phyloP scores from a whole-genome alignment of 2,888 invertebrate genomes.

The Agriotes lineatus region DNA sequence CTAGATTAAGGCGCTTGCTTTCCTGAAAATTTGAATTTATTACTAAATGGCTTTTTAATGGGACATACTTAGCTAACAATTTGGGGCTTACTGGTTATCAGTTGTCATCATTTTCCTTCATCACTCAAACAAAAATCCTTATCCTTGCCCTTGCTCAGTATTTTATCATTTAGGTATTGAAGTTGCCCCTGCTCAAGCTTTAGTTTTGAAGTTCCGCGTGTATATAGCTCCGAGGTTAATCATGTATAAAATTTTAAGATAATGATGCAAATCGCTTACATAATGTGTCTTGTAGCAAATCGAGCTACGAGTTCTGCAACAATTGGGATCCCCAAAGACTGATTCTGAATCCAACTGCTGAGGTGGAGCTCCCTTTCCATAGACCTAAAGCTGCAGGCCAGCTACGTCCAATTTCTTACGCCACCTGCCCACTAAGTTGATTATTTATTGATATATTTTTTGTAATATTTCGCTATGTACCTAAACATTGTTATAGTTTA shows the following conservation, averaged over 20 bases:
- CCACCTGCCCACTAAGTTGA: slow-evolving; percentile 37
- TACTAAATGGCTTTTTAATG: too few species aligned
- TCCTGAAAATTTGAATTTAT: too few species aligned
- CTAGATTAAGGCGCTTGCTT: too few species aligned
- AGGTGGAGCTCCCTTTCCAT: slow-evolving; percentile 29
- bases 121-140: too few species aligned
- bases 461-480: slow-evolving; percentile 51
- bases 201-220: too few species aligned
- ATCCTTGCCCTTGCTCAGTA: too few species aligned
- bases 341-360: slow-evolving; percentile 64
- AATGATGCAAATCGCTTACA: background rate
- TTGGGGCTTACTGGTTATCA: too few species aligned
- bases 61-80: too few species aligned
- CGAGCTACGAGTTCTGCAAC: slow-evolving; percentile 66
- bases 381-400: slow-evolving; percentile 56
- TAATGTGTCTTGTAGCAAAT: slow-evolving; percentile 61
- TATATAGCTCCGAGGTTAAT: too few species aligned
- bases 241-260: background rate
- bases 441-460: slow-evolving; percentile 48
- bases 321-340: slow-evolving; percentile 64
- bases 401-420: slow-evolving; percentile 58
- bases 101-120: too few species aligned
- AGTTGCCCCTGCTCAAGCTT: too few species aligned
- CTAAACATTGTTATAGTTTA: slow-evolving; percentile 64
- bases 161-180: too few species aligned